These are phyloP conservation scores for Montifringilla adamsi DNA, from an alignment of 2,113 vertebrate species.

Conservation along the genomic window DNA sequence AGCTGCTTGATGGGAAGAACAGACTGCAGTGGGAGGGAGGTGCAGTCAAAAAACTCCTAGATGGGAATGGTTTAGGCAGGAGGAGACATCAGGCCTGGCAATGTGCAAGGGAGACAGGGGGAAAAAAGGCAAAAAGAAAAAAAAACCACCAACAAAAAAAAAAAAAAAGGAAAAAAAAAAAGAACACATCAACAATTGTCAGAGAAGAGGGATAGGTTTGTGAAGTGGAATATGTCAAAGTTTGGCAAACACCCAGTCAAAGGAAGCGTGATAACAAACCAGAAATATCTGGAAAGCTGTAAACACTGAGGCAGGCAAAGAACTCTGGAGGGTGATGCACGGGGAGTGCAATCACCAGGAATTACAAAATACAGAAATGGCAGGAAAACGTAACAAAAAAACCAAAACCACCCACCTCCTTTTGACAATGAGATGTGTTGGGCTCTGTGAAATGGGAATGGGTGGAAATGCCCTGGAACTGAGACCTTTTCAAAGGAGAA, in stretches of 20 bases:
- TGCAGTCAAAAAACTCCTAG: neutral
- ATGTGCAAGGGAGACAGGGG: neutral
- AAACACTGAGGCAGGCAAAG: neutral
- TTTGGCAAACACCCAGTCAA: constrained; percentile 16
- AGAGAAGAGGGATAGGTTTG: neutral
- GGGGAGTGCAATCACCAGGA: neutral
- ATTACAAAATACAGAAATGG: neutral
- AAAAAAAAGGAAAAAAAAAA: rapidly evolving
- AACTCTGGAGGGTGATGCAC: neutral
- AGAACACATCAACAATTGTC: neutral
- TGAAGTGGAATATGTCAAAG: constrained; percentile 4
- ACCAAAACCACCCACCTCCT: neutral
- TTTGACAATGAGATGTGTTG: neutral
- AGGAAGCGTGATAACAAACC: neutral
- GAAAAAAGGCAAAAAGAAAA: rapidly evolving
- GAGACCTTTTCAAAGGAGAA: neutral
- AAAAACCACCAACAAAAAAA: no score
- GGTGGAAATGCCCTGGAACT: neutral
- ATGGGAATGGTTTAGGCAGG: neutral
- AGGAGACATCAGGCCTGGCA: neutral
- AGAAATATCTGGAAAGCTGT: constrained; percentile 5
- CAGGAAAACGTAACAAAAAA: neutral
- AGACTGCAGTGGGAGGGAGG: neutral
- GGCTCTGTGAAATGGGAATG: neutral
- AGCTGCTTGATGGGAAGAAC: neutral